Base-by-base conservation (phyloP, 2,797 vertebrate genomes). In the Enteromius mattozi region DNA sequence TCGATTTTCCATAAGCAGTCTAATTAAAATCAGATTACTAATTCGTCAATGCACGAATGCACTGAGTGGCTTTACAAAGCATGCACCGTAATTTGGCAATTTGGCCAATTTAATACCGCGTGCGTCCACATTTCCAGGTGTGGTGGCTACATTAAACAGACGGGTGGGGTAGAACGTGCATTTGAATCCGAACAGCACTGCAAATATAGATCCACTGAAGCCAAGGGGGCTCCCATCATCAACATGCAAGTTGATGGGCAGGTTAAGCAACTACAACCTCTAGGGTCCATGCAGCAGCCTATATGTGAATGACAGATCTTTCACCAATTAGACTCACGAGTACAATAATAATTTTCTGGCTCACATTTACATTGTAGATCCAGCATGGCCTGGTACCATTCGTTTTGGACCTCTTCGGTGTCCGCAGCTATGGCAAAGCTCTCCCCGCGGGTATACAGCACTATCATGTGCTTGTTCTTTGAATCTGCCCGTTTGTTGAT, bases 401-500 rank as follows among this genome's bases (percentile, higher is more conserved):
- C 93, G 27, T 95, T 91, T 87, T 96, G 96, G 92, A 95, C 91
- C 86, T 93, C 95, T 85, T 96, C 95, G 42, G 90, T 94, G 90
- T 96, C 96, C 0, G 95, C 96, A 9, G 94, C 96, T 86, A 96
- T 92, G 77, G 95, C 93, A 88, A 96, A 96, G 92, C 95, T 96
- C 94, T 96, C 94, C 86, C 95, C 95, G 79, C 93, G 93, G 51
- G 95, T 96, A 71, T 96, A 96, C 2, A 97, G 92, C 81, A 96
- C 93, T 45, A 96, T 94, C 93, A 96, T 95, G 93, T 95, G 95
- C 92, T 94, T 94, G 94, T 94, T 96, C 90, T 94, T 96, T 87
- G 95, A 95, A 86, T 95, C 95, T 33, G 94, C 94, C 61, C 94
- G 94, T 93, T 96, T 96, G 94, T 94, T 96, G 94, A 96, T 95